Base-by-base conservation (phyloP, 2,888 invertebrate species). In the Ormyrus nitidulus region DNA sequence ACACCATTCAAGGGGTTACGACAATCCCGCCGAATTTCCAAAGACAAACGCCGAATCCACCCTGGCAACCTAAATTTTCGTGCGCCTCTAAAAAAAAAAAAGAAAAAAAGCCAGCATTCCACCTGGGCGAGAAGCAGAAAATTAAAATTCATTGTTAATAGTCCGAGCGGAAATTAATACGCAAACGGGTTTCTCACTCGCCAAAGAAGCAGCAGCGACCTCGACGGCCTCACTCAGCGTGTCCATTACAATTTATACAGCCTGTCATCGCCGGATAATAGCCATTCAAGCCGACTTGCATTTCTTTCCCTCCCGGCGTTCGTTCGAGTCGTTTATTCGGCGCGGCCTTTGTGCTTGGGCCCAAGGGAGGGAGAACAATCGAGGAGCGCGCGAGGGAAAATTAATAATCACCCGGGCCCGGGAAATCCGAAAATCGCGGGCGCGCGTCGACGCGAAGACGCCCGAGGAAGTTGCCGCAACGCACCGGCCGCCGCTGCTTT, bases 191-290 rank as follows among this genome's bases (percentile, higher is more conserved):
- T 34, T 34, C 34, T 34, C 34, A 34, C 34, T 34, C 34, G 34
- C 34, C 0, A 4, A 4, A 34, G 34, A 34, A 34, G 34, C 34
- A 34, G 58, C 53, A 53, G 46, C 44, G 48, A 53, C 44, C 9
- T 48, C 34, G 34, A 4, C 34, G 34, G 34, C 34, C 34, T 66
- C 48, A 53, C 69, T 66, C 68, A 46, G 8, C 44, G 34, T 34
- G 19, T 44, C 68, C 48, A 70, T 70, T 53, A 74, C 58, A 61
- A 79, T 79, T 74, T 79, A 79, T 74, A 65, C 19, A 59, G 56
- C 74, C 69, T 65, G 70, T 65, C 70, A 59, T 79, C 79, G 70
- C n/a, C 10, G n/a, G 51, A 79, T 79, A 79, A 79, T 74, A 61
- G 66, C 66, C 54, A 65, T 77, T 70, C 58, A 34, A 34, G 34